These are phyloP conservation scores for Sepiola atlantica DNA, from an alignment of 2,888 invertebrate genomes.

Conservation along the genomic window DNA sequence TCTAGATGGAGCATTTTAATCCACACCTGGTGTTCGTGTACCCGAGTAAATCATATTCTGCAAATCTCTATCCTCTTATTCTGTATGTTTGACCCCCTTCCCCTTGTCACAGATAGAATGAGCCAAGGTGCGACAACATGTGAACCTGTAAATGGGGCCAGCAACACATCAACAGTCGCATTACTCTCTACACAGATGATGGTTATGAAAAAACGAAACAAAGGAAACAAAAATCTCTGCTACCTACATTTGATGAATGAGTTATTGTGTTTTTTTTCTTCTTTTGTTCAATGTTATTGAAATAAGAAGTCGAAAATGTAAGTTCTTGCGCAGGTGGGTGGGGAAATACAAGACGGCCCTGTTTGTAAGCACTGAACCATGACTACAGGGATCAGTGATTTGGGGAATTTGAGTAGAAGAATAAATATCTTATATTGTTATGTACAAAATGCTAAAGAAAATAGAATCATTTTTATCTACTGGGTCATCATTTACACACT, in stretches of 20 bases:
- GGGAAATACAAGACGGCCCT: neutral
- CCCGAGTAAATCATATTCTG: no score
- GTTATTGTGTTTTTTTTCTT: neutral
- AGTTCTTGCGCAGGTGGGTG: fast-evolving
- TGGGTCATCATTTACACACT: no score
- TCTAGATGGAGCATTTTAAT: no score
- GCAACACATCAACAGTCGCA: no score
- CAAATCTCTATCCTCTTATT: no score
- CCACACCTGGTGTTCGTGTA: no score
- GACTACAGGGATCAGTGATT: neutral
- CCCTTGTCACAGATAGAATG: no score
- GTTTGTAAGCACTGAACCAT: neutral
- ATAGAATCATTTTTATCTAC: neutral
- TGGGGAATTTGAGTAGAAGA: neutral
- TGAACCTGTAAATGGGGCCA: no score
- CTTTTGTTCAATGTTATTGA: neutral
- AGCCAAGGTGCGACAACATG: no score
- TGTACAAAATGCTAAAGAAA: neutral
- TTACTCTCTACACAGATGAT: no score
- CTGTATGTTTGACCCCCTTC: no score
- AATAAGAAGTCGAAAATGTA: neutral
- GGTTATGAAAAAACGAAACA: neutral
- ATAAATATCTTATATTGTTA: neutral
- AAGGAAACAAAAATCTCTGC: neutral
- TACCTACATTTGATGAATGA: neutral